phyloP scores from a whole-genome alignment of 2,797 vertebrate species.

The Telmatherina bonti region DNA sequence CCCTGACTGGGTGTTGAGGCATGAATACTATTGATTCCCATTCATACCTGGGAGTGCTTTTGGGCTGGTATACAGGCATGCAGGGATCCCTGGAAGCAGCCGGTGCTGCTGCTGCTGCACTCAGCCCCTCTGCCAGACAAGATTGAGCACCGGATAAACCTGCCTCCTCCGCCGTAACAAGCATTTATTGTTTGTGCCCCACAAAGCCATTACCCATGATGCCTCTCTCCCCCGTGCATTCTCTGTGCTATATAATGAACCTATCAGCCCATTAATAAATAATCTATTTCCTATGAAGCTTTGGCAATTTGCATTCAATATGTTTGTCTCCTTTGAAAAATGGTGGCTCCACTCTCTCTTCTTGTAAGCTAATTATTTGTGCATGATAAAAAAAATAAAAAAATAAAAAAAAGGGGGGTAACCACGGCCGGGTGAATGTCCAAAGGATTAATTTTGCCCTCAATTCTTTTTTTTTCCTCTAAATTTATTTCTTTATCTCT shows the following conservation, averaged over 20 bases:
- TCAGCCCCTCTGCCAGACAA: constrained; percentile 66
- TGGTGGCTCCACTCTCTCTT: constrained; percentile 69
- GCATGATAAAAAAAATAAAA: constrained; percentile 73
- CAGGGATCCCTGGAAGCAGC: constrained; percentile 52
- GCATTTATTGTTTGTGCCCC: constrained; percentile 80
- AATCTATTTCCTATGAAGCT: constrained; percentile 87
- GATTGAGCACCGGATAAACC: constrained; percentile 82
- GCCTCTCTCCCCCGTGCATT: constrained; percentile 61
- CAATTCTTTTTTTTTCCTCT: constrained; percentile 69
- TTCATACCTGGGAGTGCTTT: constrained; percentile 68
- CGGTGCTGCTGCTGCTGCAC: constrained; percentile 35
- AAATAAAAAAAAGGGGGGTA: constrained; percentile 57
- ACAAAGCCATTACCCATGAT: constrained; percentile 83
- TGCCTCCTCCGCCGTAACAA: constrained; percentile 77
- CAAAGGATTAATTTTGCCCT: constrained; percentile 83
- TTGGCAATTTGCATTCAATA: constrained; percentile 87
- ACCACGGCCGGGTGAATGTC: constrained; percentile 74
- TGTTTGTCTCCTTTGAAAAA: constrained; percentile 87
- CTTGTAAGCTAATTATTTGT: constrained; percentile 86
- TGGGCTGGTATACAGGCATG: constrained; percentile 43
- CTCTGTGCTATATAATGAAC: constrained; percentile 81
- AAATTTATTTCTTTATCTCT: constrained; percentile 78
- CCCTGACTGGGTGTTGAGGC: constrained; percentile 69
- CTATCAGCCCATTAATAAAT: constrained; percentile 87
- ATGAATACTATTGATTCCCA: constrained; percentile 75